Evolutionary conservation across 2,888 invertebrate genomes (phyloP), one percentile per base, ranked within the genome.

Genomic region (Chelonus formosanus): DNA sequence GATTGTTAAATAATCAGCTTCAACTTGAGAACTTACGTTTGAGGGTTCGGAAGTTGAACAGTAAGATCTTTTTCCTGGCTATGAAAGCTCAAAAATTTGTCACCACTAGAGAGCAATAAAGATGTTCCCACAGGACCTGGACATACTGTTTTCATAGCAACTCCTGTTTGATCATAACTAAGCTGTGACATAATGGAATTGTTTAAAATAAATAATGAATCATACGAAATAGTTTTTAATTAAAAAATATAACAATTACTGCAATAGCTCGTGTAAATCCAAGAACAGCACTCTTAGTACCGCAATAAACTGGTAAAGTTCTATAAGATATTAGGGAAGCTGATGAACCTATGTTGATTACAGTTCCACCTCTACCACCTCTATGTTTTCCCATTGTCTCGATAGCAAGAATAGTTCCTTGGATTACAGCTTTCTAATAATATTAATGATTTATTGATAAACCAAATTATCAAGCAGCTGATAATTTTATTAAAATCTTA

Each of bases 251-350:
- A 5, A 6, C 1, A 40, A 40, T 40, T 40, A 40, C 40, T 6
- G 40, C 92, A 77, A 91, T 91, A 54, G 91, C 89, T 73, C 91
- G 87, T 3, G 91, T 91, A 66, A 92, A 87, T 48, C 91, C 91
- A 20, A 92, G 89, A 32, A 92, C 89, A 0, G 92, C 92, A 77
- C 91, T 91, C 80, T 92, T 92, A n/a, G 92, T 92, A 8, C 92
- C 92, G 0, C 91, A 91, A 84, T 91, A 92, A 73, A 92, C 91
- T 2, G 92, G 92, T 35, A 90, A 89, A 64, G 91, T 90, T 4
- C 91, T 89, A 76, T 91, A 89, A 0, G 92, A 91, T 69, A 86
- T 86, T 48, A 87, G 85, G 78, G 40, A 90, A 89, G 36, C 90
- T 91, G 58, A 92, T 91, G 40, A 40, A 2, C 92, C 91, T 4